These are phyloP conservation scores for Camelus dromedarius DNA, from an alignment of 2,113 vertebrate genomes.

Conservation along the genomic window DNA sequence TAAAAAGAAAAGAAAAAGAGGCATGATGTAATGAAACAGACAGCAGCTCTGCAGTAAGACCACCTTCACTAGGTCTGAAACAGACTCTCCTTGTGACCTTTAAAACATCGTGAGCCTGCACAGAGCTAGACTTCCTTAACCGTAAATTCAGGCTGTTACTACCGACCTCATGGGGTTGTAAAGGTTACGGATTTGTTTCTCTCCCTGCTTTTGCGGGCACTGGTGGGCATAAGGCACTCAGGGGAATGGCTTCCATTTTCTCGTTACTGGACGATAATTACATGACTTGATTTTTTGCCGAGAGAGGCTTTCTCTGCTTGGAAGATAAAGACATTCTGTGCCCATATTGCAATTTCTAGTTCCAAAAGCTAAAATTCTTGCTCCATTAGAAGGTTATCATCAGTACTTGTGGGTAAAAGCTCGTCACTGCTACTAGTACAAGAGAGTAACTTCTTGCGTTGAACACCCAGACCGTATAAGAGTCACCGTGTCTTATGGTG, in stretches of 20 bases:
- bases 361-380: constrained; percentile 13
- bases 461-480: background rate
- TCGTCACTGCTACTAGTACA: background rate
- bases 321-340: background rate
- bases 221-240: background rate
- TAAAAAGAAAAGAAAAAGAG: background rate
- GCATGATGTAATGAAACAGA: background rate
- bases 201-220: background rate
- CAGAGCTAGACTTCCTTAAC: background rate
- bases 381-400: background rate
- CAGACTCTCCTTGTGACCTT: background rate
- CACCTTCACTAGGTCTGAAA: background rate
- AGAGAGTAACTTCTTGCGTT: background rate
- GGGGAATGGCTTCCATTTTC: background rate
- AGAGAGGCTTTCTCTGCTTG: background rate
- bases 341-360: background rate
- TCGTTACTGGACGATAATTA: background rate
- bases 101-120: background rate
- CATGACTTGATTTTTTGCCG: background rate
- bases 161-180: background rate
- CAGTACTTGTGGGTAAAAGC: background rate
- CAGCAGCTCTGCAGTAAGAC: background rate
- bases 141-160: background rate
- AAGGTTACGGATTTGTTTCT: background rate
- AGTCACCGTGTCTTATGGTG: background rate